Base-by-base conservation (phyloP, 2,797 vertebrate genomes). In the Molothrus aeneus region DNA sequence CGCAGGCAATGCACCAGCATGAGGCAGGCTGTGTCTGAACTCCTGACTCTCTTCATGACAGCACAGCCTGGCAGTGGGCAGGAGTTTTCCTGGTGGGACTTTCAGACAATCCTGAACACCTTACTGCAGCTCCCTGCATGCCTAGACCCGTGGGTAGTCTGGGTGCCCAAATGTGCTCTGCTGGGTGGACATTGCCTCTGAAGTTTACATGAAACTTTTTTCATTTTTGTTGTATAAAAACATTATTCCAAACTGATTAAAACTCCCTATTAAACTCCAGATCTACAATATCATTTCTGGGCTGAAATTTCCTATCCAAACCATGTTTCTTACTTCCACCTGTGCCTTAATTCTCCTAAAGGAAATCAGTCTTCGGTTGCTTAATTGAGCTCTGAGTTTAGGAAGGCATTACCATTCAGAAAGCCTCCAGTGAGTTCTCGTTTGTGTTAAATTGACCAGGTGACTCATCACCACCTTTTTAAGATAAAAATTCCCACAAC, bases 301-400 rank as follows among this genome's bases (percentile, higher is more conserved):
- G 11, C 32, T 90, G 53, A 56, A 90, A 83, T 81, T 88, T 88
- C 64, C 40, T 57, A 13, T 9, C 34, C 26, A 47, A 80, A 66
- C 21, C 9, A 1, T 22, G 11, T 74, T 91, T 51, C 51, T 79
- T 65, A 28, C 65, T 87, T 92, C 51, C 60, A 86, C 51, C 48
- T 73, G 32, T 77, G 85, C 54, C 56, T 86, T 75, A 94, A 29
- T 10, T 84, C 51, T 94, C 91, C 70, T 91, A 51, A 79, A 93
- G 64, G 80, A 93, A 88, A 90, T 84, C 70, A 71, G 43, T 92
- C 82, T 81, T 88, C 13, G 68, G 89, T 13, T 84, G 47, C 73
- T 91, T 89, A 94, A 94, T 83, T 92, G 90, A 91, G 60, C 87
- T 93, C 80, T 75, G 70, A 79, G 59, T 94, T 88, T 81, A 90